Base-by-base conservation (phyloP, 2,797 vertebrate genomes). In the Gallinago solitaria region DNA sequence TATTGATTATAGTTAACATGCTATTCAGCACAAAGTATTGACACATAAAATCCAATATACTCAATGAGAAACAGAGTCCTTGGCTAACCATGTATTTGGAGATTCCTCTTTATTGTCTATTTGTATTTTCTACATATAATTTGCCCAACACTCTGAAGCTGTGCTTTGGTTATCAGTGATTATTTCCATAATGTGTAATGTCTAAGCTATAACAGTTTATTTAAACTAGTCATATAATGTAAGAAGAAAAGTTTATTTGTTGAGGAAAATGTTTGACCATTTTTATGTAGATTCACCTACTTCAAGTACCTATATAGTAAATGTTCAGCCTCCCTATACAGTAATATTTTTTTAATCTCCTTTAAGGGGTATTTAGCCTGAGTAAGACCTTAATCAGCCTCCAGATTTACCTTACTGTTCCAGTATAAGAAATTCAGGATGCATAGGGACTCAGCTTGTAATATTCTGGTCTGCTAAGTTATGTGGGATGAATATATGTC, bases 1-100 rank as follows among this genome's bases (percentile, higher is more conserved):
- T 77, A 85, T 51, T 77, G 15, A 63, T 65, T 86, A 30, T 30
- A 59, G 3, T 2, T 86, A 43, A 33, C 33, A 15, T 6, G 12
- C 4, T 48, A 0, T 25, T 78, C n/a, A 90, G 28, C 14, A 64
- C 9, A 20, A 64, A 48, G 6, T 28, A 48, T 13, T 87, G 33
- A 37, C 8, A 16, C 1, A 1, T n/a, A 41, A 14, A 7, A 45
- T 35, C 4, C 0, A 2, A 0, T 21, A 60, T 45, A 8, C 77
- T 13, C 14, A 71, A 2, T 20, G 5, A 65, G 16, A 80, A 32
- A 2, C 9, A 56, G 5, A 59, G 16, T 45, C 7, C 20, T 64
- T 70, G 14, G 11, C 14, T 81, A 78, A 41, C 9, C 5, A 12
- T 12, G 16, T 12, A n/a, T 61, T 41, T 11, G 1, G 16, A 86